Base-by-base conservation (phyloP, 2,797 vertebrate species). In the Picus viridis region DNA sequence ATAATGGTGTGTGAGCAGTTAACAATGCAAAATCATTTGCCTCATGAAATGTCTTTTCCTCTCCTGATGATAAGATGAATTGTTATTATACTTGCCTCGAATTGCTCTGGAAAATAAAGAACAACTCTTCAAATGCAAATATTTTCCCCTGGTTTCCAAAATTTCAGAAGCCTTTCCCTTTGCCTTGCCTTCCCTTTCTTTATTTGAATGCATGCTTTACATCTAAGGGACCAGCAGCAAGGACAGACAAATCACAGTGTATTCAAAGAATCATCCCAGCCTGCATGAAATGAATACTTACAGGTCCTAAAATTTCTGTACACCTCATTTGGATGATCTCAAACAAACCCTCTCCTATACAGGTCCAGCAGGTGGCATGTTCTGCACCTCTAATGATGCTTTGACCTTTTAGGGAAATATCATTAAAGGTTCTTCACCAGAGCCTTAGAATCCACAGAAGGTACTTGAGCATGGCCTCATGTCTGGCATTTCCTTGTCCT, bases 21-120 rank as follows among this genome's bases (percentile, higher is more conserved):
- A 78, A 93, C 23, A 81, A 92, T 73, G 47, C 29, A 83, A 89
- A 89, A 73, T 92, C 27, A 62, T 63, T 67, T 77, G 15, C 67
- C 14, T 81, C 39, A 2, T 18, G 34, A 73, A 87, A 83, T 65
- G 56, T 9, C 57, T 78, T 75, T 86, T 89, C 71, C 16, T 63
- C 34, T 86, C 85, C 53, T 62, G 30, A 24, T 79, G 39, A 16
- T 59, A 79, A 58, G 16, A 86, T 58, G 43, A 65, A 61, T 24
- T 86, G 30, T 20, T 47, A 65, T 73, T 73, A 26, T 6, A 72
- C 7, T 32, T 18, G 45, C 10, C 5, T 59, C 18, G 59, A 72
- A 65, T 32, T 74, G 10, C 65, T 51, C 18, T 14, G 86, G 59
- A 32, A 71, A 90, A 80, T 4, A 74, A 39, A 74, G 30, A 58